phyloP scores from a whole-genome alignment of 2,888 invertebrate species.

The Cheilosia grossa region DNA sequence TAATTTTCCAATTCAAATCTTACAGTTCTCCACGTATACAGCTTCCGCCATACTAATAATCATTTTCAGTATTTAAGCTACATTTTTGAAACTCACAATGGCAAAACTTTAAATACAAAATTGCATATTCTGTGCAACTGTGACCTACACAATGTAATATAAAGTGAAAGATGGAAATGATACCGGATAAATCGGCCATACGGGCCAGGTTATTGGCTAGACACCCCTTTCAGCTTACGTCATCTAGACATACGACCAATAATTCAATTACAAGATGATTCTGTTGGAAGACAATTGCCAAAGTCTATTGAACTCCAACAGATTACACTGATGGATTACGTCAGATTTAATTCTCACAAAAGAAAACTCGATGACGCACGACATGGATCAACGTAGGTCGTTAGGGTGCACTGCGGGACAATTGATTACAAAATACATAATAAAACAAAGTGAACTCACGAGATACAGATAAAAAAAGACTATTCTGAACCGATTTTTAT shows the following conservation, averaged over 20 bases:
- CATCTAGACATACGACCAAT: not conserved
- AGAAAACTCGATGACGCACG: slow-evolving; percentile 1
- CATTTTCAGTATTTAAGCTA: no score
- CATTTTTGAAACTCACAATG: no score
- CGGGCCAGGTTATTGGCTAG: no score
- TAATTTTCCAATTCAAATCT: no score
- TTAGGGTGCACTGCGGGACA: slow-evolving; percentile 24
- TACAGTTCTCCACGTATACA: no score
- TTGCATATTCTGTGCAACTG: no score
- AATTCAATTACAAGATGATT: not conserved
- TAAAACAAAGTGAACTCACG: slow-evolving; percentile 5
- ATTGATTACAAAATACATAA: slow-evolving; percentile 7
- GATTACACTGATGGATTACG: slow-evolving; percentile 1
- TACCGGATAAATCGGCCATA: no score
- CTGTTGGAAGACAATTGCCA: not conserved
- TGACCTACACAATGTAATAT: no score
- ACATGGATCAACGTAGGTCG: slow-evolving; percentile 1
- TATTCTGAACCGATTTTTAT: slow-evolving; percentile 2
- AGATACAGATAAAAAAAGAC: not conserved
- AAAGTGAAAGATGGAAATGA: no score
- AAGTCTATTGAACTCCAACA: not conserved
- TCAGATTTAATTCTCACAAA: not conserved
- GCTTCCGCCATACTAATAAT: no score
- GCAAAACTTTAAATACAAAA: no score
- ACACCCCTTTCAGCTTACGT: not conserved